A percentile compares a stretch with the other conserved stretches of the same genome.
phyloP scores from a whole-genome alignment of 2,797 vertebrate genomes.

The Dallia pectoralis region DNA sequence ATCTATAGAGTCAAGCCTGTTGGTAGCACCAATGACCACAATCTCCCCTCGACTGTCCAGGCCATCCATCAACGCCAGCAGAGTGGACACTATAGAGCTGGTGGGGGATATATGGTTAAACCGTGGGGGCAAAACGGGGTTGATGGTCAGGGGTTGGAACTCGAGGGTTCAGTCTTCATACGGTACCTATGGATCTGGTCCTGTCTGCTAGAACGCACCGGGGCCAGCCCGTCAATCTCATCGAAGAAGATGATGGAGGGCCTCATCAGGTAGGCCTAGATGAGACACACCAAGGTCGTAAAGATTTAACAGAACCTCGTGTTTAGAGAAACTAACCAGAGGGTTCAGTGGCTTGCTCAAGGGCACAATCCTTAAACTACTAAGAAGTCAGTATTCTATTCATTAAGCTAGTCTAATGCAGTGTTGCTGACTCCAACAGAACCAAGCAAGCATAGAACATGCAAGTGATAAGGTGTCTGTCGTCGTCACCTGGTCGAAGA shows the following conservation, averaged over 20 bases:
- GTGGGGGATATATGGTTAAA: background rate
- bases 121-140: background rate
- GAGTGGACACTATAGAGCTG: constrained; percentile 97
- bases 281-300: constrained; percentile 1
- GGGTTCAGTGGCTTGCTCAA: too few species aligned
- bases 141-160: background rate
- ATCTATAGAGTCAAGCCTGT: constrained; percentile 99
- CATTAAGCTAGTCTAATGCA: too few species aligned
- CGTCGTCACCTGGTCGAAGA: constrained; percentile 93
- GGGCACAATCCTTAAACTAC: too few species aligned
- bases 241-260: constrained; percentile 99
- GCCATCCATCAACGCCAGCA: constrained; percentile 98
- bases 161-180: background rate
- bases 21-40: constrained; percentile 99
- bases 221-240: constrained; percentile 98
- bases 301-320: background rate
- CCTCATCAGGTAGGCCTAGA: constrained; percentile 98
- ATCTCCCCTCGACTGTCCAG: constrained; percentile 99
- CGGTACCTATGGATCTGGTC: constrained; percentile 98
- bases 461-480: too few species aligned
- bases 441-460: too few species aligned
- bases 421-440: too few species aligned
- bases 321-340: too few species aligned
- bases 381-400: too few species aligned
- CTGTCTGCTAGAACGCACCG: constrained; percentile 97